These are phyloP conservation scores for Drosophila elegans DNA, from an alignment of 1,140 invertebrate species.

Conservation along the genomic window DNA sequence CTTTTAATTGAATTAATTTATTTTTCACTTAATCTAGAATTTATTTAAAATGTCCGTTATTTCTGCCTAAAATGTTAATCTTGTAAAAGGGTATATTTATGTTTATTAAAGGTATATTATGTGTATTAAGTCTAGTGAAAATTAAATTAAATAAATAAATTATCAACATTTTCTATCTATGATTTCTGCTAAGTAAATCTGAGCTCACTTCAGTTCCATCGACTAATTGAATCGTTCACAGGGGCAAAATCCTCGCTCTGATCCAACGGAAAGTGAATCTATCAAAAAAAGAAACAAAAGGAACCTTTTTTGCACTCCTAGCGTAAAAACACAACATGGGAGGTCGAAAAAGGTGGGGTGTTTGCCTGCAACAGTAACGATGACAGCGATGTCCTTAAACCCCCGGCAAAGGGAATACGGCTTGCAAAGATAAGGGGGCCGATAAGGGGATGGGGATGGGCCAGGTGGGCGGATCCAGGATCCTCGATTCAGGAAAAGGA, in stretches of 20 bases:
- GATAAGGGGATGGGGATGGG: neutral
- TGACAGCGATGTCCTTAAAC: slow-evolving; percentile 48
- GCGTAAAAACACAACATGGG: slow-evolving; percentile 16
- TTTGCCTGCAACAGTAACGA: slow-evolving; percentile 35
- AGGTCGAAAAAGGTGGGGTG: slow-evolving; percentile 13
- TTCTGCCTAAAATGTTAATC: no score
- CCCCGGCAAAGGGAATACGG: slow-evolving; percentile 37
- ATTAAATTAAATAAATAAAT: no score
- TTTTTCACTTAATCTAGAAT: no score
- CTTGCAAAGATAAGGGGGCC: slow-evolving; percentile 2
- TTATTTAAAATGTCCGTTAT: no score
- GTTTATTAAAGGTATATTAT: no score
- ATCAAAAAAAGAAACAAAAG: slow-evolving; percentile 21
- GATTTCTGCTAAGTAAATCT: no score
- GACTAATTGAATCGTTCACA: slow-evolving; percentile 61
- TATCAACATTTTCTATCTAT: neutral
- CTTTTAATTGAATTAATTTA: no score
- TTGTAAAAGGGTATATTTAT: no score
- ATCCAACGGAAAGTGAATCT: slow-evolving; percentile 37
- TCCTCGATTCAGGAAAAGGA: slow-evolving; percentile 8
- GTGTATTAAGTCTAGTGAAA: no score
- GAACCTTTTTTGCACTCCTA: slow-evolving; percentile 13
- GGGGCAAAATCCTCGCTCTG: neutral
- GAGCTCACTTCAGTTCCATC: slow-evolving; percentile 13
- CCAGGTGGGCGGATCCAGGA: neutral